phyloP scores from a whole-genome alignment of 2,888 invertebrate genomes.

The Bombyx huttoni region DNA sequence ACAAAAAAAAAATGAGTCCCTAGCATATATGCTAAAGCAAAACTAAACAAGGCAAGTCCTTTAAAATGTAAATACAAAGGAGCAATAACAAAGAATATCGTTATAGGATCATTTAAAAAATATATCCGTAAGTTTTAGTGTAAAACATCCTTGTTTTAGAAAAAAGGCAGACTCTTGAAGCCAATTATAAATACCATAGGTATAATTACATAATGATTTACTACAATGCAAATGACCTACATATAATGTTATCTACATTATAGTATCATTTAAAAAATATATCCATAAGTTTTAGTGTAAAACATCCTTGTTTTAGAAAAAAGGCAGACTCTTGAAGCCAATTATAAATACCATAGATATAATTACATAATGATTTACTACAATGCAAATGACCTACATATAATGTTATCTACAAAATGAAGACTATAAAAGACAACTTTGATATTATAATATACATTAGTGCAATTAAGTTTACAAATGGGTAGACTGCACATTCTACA shows the following conservation, averaged over 20 bases:
- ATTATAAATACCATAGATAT: constrained; percentile 17
- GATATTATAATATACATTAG: constrained; percentile 21
- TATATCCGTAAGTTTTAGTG: no score
- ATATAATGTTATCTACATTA: constrained; percentile 31
- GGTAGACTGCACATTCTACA: not conserved
- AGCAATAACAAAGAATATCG: no score
- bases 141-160: constrained; percentile 6
- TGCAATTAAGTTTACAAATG: not conserved
- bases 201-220: constrained; percentile 13
- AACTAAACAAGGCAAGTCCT: no score
- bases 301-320: constrained; percentile 10
- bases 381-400: constrained; percentile 12
- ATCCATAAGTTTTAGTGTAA: no score
- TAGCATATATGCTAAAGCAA: no score
- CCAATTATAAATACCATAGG: constrained; percentile 13
- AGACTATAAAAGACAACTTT: constrained; percentile 20
- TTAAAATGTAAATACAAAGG: no score
- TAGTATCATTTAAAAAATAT: no score
- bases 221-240: constrained; percentile 7
- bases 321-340: constrained; percentile 7
- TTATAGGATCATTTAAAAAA: no score
- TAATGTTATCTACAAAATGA: constrained; percentile 29
- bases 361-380: constrained; percentile 10
- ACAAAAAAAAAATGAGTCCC: no score
- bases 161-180: constrained; percentile 11